Evolutionary conservation across 2,797 vertebrate species (phyloP), one percentile per base, ranked within the genome.

Genomic region (Notoglanidium macrostoma): DNA sequence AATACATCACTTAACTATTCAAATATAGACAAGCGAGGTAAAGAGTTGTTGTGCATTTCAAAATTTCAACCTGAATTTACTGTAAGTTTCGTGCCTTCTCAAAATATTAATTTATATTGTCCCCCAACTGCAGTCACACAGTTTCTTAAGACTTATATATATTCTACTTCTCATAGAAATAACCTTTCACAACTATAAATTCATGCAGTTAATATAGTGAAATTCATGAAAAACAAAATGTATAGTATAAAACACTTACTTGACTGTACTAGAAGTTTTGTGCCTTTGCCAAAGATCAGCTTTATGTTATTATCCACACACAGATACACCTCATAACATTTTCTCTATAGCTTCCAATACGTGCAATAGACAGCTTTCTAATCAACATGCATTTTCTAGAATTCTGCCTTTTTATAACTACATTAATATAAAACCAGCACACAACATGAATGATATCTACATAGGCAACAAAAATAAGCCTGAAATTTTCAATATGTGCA

Each of bases 231-330:
- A 67, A 46, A 67, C 17, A 67, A n/a, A 65, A 67, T 1, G 12
- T 51, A 32, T n/a, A 68, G 2, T n/a, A 54, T 32, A 54, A 32
- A 83, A 23, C 29, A 94, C 93, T 94, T 89, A 93, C 92, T 91
- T 89, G 78, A 19, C n/a, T 90, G 77, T 9, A 92, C 79, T 3
- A 70, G 88, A 23, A 94, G 68, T 90, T 87, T 87, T 65, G 90
- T 88, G 86, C 92, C 92, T 83, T 79, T 63, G n/a, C 91, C 92
- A 89, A 93, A 93, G 15, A 83, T 3, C 0, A 92, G 32, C 40
- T 86, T 92, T 93, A 70, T 51, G 35, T 89, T 88, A 32, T 63
- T 0, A 87, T 88, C 90, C 92, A 90, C 93, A 94, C 92, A 90
- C 49, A 67, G 73, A 12, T n/a, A 57, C 0, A 87, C 61, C 51